phyloP scores from a whole-genome alignment of 1,140 invertebrate species.

The Coptotermes formosanus region DNA sequence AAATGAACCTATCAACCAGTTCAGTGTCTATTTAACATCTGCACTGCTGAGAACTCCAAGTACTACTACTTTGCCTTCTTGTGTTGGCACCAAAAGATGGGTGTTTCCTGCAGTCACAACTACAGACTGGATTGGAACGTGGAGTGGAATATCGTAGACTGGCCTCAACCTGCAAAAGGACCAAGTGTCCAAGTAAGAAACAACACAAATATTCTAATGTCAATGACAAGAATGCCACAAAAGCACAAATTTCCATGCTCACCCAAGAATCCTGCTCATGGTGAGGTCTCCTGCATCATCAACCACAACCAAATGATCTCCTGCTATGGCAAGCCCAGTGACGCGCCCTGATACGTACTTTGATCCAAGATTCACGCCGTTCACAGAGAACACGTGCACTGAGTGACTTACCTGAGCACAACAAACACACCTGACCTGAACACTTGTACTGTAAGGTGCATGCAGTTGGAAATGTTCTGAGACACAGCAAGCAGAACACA shows the following conservation, averaged over 20 bases:
- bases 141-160: slow-evolving; percentile 56
- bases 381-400: slow-evolving; percentile 61
- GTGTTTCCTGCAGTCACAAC: slow-evolving; percentile 58
- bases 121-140: slow-evolving; percentile 58
- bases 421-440: too few species aligned
- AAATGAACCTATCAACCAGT: not conserved
- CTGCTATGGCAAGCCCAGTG: slow-evolving; percentile 49
- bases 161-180: slow-evolving; percentile 47
- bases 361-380: slow-evolving; percentile 56
- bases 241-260: not conserved
- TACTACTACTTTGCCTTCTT: slow-evolving; percentile 62
- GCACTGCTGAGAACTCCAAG: slow-evolving; percentile 40
- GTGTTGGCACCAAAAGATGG: slow-evolving; percentile 59
- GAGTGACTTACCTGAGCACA: slow-evolving; percentile 46
- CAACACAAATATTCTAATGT: not conserved
- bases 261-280: slow-evolving; percentile 49
- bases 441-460: too few species aligned
- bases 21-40: not conserved
- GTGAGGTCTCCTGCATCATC: slow-evolving; percentile 59
- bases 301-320: slow-evolving; percentile 53
- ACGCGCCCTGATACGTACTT: slow-evolving; percentile 53
- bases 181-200: too few species aligned
- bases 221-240: not conserved
- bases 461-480: too few species aligned
- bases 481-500: too few species aligned